Conservation (phyloP, 1,140 invertebrate species). For the Drosophila repleta region DNA sequence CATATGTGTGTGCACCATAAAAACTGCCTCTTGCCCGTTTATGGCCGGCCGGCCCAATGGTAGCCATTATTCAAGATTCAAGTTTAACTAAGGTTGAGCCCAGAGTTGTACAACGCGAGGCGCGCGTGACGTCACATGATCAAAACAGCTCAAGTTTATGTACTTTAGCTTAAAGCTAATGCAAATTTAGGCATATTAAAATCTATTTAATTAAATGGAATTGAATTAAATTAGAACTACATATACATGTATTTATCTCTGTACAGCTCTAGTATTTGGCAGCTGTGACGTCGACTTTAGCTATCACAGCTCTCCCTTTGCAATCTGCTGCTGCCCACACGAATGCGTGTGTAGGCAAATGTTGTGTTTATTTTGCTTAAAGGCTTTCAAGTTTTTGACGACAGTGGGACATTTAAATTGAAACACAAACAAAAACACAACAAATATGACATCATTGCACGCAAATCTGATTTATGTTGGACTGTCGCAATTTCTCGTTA, state of each 20-base stretch:
- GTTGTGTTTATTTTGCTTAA: conserved; percentile 48
- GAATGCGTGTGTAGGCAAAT: conserved; percentile 40
- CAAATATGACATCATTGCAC: conserved; percentile 65
- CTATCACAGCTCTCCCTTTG: background rate
- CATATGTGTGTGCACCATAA: conserved; percentile 4
- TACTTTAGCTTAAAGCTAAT: too few relatives aligned
- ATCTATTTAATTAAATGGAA: too few relatives aligned
- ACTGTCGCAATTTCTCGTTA: conserved; percentile 36
- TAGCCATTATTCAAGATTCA: conserved; percentile 2
- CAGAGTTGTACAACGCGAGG: background rate
- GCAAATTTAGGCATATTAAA: too few relatives aligned
- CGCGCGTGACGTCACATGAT: background rate
- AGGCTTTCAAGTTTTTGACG: conserved; percentile 33
- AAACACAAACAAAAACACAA: conserved; percentile 38
- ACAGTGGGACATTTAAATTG: conserved; percentile 44
- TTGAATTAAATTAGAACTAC: too few relatives aligned
- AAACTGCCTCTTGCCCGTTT: conserved; percentile 51
- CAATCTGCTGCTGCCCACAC: conserved; percentile 47
- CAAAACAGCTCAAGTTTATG: background rate
- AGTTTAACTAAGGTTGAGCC: conserved; percentile 11
- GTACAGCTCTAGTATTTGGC: background rate
- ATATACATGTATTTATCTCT: too few relatives aligned
- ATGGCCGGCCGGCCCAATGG: conserved; percentile 46
- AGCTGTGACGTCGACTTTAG: conserved; percentile 1
- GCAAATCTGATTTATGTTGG: conserved; percentile 20